A percentile compares a stretch with the other conserved stretches of the same genome.
These are phyloP conservation scores for Pocota personata DNA, from an alignment of 2,888 invertebrate genomes.

Conservation along the genomic window DNA sequence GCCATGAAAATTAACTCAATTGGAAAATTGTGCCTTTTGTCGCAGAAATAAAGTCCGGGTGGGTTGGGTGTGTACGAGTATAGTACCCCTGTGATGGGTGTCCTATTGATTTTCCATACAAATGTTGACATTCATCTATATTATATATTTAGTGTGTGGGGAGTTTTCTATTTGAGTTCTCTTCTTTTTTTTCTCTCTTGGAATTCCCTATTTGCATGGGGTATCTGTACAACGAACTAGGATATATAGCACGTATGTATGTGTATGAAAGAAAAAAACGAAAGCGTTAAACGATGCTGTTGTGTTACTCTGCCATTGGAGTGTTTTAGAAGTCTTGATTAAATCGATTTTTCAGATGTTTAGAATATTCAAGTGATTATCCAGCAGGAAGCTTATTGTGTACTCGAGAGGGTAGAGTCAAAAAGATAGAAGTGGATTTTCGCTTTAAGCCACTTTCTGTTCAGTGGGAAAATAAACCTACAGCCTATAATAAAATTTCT, in stretches of 20 bases:
- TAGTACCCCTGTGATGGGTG: not conserved
- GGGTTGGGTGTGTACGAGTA: not conserved
- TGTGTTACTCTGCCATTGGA: slow-evolving; percentile 1
- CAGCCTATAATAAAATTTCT: too few relatives aligned
- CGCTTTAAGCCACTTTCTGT: not conserved
- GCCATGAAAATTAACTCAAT: slow-evolving; percentile 70
- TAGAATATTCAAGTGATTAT: slow-evolving; percentile 9
- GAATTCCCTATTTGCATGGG: slow-evolving; percentile 2
- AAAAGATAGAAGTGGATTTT: not conserved
- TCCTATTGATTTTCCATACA: slow-evolving; percentile 65
- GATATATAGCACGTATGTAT: not conserved
- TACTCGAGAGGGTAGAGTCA: not conserved
- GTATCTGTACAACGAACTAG: not conserved
- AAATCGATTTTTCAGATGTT: slow-evolving; percentile 34
- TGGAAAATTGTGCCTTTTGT: slow-evolving; percentile 71
- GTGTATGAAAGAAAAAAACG: not conserved
- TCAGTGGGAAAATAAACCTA: not conserved
- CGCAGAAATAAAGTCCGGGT: slow-evolving; percentile 46
- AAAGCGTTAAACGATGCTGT: slow-evolving; percentile 18
- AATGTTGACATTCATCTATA: slow-evolving; percentile 67
- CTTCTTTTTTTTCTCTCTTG: not conserved
- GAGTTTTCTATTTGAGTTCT: not conserved
- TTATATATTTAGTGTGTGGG: not conserved
- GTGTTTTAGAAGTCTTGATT: slow-evolving; percentile 28
- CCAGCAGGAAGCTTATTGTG: not conserved